Percentiles rank a stretch among this genome's conserved stretches.
Conservation (phyloP, 2,888 invertebrate species). For the Callimorpha dominula region DNA sequence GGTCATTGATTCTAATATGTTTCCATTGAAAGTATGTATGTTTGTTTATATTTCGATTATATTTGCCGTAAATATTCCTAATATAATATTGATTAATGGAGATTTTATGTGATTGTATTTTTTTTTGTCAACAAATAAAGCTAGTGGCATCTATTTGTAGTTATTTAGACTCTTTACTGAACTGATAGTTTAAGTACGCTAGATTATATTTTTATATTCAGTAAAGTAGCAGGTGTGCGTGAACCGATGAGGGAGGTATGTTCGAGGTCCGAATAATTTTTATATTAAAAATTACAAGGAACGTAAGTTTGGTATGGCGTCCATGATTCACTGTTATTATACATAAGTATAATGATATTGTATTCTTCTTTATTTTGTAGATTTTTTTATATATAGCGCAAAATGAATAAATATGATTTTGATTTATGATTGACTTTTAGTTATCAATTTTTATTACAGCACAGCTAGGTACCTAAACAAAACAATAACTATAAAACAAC, state of each 20-base stretch:
- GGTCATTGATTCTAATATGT: neutral
- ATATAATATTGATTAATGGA: conserved; percentile 48
- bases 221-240: conserved; percentile 62
- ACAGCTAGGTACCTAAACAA: conserved; percentile 6
- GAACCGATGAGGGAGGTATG: conserved; percentile 56
- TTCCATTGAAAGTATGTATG: neutral
- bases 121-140: conserved; percentile 57
- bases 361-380: conserved; percentile 80
- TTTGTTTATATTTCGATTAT: neutral
- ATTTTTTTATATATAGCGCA: conserved; percentile 78
- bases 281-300: conserved; percentile 85
- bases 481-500: no score
- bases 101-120: conserved; percentile 66
- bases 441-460: neutral
- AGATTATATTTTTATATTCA: conserved; percentile 72
- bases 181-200: conserved; percentile 78
- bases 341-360: conserved; percentile 82
- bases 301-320: conserved; percentile 78
- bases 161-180: conserved; percentile 71
- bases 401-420: conserved; percentile 80
- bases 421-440: conserved; percentile 48
- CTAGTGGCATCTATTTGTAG: conserved; percentile 61
- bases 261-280: conserved; percentile 80
- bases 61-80: conserved; percentile 4
- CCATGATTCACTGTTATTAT: conserved; percentile 77